Evolutionary conservation across 2,797 vertebrate genomes (phyloP), one percentile per base, ranked within the genome.

Genomic region (Cryptoblepharus egeriae): DNA sequence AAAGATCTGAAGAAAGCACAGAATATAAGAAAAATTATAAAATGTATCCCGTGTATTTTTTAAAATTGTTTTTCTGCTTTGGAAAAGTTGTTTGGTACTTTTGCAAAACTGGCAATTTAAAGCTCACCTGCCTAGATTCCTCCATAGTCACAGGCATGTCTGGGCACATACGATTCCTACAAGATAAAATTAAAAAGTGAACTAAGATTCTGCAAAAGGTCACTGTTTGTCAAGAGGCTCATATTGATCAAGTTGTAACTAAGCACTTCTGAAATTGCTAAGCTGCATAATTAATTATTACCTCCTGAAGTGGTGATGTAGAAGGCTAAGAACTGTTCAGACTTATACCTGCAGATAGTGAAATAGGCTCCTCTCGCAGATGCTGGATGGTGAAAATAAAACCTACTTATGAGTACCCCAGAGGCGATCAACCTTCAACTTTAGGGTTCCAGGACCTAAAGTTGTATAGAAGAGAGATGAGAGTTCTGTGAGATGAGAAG

Each of bases 121-220:
- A 73, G 68, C 75, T 77, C 85, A 80, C 58, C 72, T 85, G 67
- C 8, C 63, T 61, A 0, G 1, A 70, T 52, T 37, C 45, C 42
- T 30, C n/a, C 75, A 0, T 11, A 45, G 24, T 49, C 83, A 61
- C 26, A 74, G 78, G 78, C 30, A 72, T 42, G 69, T 58, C 75
- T 83, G 69, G 68, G 60, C 82, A 45, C 35, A 20, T 61, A 68
- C 0, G 1, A 57, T 74, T 87, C 45, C 85, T 60, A 77, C 83
- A 72, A 28, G 83, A 84, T 37, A 30, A 84, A 82, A 78, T 72
- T 65, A 72, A 80, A 77, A 83, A 73, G 60, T 77, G 60, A 72
- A 85, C 42, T 72, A 77, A 67, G 69, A 67, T 24, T 73, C 49
- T 58, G 16, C 30, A 35, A 35, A 65, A 57, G 35, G 28, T 68